phyloP scores from a whole-genome alignment of 2,113 vertebrate genomes.

The Gopherus flavomarginatus region DNA sequence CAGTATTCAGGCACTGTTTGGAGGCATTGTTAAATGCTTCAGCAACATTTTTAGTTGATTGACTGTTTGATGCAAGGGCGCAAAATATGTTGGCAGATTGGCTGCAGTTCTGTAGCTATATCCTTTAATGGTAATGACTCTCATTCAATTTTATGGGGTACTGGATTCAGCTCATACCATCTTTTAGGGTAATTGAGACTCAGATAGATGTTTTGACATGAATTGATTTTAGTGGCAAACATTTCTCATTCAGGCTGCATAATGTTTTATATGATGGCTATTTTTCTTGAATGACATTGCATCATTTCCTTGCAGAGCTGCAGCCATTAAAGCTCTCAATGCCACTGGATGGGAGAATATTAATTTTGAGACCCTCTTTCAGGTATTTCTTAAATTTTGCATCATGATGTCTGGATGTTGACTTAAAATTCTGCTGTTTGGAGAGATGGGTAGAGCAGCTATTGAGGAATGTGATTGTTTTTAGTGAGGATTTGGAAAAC shows the following conservation, averaged over 20 bases:
- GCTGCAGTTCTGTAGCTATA: not conserved
- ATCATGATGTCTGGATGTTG: rapidly evolving
- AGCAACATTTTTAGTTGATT: not conserved
- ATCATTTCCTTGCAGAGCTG: slow-evolving; percentile 77
- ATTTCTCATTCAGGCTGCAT: not conserved
- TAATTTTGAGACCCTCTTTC: slow-evolving; percentile 83
- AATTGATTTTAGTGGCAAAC: not conserved
- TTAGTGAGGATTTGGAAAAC: not conserved
- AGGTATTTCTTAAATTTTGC: slow-evolving; percentile 75
- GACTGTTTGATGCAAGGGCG: not conserved
- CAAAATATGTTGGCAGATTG: not conserved
- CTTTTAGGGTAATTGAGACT: not conserved
- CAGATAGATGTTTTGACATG: not conserved
- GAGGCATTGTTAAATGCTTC: not conserved
- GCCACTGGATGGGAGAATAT: slow-evolving; percentile 87
- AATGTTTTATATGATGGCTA: not conserved
- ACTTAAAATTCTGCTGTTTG: not conserved
- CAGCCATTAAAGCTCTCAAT: slow-evolving; percentile 89
- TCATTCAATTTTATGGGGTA: not conserved
- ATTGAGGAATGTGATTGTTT: not conserved
- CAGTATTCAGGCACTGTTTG: not conserved
- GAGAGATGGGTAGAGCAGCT: not conserved
- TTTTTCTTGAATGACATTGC: not conserved
- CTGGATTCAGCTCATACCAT: not conserved
- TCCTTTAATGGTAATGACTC: not conserved